phyloP scores from a whole-genome alignment of 1,140 invertebrate genomes.

The Metaphire vulgaris region DNA sequence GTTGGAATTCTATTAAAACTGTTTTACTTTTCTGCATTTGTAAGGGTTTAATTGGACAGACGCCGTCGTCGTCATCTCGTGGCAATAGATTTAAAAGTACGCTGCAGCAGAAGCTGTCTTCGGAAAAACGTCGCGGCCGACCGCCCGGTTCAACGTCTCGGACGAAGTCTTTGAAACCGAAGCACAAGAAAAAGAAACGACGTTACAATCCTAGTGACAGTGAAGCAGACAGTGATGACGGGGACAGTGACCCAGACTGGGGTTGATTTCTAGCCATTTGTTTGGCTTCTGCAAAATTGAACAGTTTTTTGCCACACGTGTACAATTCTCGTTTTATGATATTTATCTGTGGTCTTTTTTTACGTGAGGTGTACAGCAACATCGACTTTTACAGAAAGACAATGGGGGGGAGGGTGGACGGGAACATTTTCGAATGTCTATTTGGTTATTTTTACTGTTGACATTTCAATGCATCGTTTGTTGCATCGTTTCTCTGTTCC shows the following conservation, averaged over 20 bases:
- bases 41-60: too few species aligned
- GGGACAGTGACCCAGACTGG: constrained; percentile 10
- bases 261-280: background rate
- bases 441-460: too few species aligned
- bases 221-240: constrained; percentile 20
- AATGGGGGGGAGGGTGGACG: background rate
- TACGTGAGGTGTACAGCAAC: background rate
- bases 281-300: background rate
- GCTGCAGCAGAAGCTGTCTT: background rate
- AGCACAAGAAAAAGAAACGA: constrained; percentile 20
- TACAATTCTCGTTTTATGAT: background rate
- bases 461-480: too few species aligned
- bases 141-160: background rate
- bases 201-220: constrained; percentile 7
- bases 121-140: background rate
- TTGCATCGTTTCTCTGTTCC: too few species aligned
- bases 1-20: too few species aligned
- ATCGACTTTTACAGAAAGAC: background rate
- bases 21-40: too few species aligned
- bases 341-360: background rate
- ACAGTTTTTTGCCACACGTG: background rate
- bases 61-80: too few species aligned
- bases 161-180: background rate
- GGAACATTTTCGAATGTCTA: too few species aligned
- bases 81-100: background rate